These are phyloP conservation scores for Dromaius novaehollandiae DNA, from an alignment of 2,113 vertebrate species.

Conservation along the genomic window DNA sequence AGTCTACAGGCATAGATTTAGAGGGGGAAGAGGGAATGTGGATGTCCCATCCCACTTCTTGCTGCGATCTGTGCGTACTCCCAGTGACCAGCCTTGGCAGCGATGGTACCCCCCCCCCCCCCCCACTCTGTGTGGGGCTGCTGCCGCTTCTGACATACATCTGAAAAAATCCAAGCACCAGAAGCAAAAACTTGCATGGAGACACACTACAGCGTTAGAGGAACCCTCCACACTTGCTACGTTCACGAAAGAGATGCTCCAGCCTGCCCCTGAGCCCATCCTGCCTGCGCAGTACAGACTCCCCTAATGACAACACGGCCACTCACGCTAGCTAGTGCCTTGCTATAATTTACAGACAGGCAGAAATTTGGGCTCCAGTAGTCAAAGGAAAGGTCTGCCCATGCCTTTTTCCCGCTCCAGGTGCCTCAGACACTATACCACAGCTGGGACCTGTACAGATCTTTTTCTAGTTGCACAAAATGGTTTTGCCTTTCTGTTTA, in stretches of 20 bases:
- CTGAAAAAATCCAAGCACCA: neutral
- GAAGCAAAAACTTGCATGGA: neutral
- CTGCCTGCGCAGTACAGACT: neutral
- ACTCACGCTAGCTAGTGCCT: neutral
- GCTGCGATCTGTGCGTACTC: accelerated
- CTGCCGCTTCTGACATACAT: neutral
- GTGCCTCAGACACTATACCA: neutral
- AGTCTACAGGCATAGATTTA: neutral
- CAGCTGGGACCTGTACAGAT: neutral
- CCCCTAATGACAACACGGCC: accelerated
- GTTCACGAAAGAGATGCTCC: neutral
- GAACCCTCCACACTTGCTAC: neutral
- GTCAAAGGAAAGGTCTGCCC: neutral
- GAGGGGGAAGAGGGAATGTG: neutral
- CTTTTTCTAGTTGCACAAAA: neutral
- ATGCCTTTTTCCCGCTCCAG: neutral
- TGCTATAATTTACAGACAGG: neutral
- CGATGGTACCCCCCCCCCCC: neutral
- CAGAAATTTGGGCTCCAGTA: neutral
- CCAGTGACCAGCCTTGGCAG: neutral
- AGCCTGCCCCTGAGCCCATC: neutral
- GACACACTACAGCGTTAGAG: neutral
- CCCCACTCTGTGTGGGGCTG: neutral
- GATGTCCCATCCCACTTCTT: neutral
- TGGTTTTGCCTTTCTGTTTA: neutral